Conservation (phyloP, 2,797 vertebrate genomes). For the Selene dorsalis region DNA sequence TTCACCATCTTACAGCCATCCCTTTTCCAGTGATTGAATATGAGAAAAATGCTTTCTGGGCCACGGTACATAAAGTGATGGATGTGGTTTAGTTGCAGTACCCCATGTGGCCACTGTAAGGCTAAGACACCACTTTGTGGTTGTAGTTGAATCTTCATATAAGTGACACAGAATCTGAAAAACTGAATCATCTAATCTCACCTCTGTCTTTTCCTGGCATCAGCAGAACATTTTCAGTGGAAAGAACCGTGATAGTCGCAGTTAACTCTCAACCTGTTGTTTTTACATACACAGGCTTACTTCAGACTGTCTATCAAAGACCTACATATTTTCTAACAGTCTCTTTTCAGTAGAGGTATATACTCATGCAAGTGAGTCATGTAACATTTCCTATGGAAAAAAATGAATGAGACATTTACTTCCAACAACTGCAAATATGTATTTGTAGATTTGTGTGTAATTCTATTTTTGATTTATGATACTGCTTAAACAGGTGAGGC, state of each 20-base stretch:
- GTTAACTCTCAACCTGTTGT: neutral
- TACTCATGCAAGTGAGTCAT: no score
- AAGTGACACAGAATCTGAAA: neutral
- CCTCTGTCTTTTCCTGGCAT: neutral
- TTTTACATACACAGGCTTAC: neutral
- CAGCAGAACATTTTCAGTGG: neutral
- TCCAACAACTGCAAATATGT: neutral
- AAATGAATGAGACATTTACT: neutral
- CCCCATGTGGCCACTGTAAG: neutral
- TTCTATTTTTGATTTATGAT: no score
- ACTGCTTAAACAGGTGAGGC: no score
- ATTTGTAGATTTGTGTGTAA: no score
- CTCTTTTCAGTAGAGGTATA: neutral
- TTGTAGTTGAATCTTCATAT: neutral
- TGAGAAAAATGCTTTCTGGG: neutral
- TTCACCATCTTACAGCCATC: no score
- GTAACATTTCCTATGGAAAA: neutral
- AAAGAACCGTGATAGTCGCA: neutral
- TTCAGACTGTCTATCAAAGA: neutral
- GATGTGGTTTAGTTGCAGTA: neutral
- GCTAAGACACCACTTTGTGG: neutral
- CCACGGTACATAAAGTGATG: neutral
- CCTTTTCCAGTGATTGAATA: no score
- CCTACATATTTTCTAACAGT: neutral
- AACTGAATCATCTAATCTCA: neutral